A percentile compares a stretch with the other conserved stretches of the same genome.
phyloP scores from a whole-genome alignment of 1,140 invertebrate genomes.

The Adelges cooleyi region DNA sequence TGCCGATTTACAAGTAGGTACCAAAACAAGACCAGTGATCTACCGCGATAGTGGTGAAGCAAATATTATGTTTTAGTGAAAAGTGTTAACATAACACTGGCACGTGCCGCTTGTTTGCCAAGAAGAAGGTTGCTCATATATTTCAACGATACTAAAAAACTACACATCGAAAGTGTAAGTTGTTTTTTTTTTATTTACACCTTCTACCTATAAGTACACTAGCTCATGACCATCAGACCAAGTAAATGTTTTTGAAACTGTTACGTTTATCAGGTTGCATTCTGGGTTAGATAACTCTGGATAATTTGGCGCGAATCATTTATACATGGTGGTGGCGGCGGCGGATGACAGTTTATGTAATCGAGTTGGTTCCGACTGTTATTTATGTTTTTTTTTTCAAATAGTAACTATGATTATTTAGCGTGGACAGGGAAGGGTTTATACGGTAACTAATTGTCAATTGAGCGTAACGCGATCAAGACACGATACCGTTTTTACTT shows the following conservation, averaged over 20 bases:
- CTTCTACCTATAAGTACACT: no score
- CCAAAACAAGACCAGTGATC: no score
- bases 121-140: no score
- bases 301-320: slow-evolving; percentile 25
- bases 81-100: no score
- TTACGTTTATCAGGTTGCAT: slow-evolving; percentile 13
- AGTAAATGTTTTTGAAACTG: slow-evolving; percentile 11
- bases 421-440: no score
- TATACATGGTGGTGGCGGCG: background rate
- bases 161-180: background rate
- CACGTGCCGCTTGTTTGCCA: no score
- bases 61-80: no score
- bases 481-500: background rate
- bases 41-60: no score
- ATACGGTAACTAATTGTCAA: background rate
- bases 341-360: slow-evolving; percentile 17
- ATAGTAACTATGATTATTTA: no score
- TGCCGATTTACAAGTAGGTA: no score
- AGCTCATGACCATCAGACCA: background rate
- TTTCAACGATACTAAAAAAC: background rate
- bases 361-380: background rate
- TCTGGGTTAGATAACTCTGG: slow-evolving; percentile 1
- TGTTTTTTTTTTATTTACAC: no score
- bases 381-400: background rate
- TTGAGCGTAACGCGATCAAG: background rate